These are phyloP conservation scores for Microcebus jonahi DNA, from an alignment of 2,113 vertebrate genomes.

Conservation along the genomic window DNA sequence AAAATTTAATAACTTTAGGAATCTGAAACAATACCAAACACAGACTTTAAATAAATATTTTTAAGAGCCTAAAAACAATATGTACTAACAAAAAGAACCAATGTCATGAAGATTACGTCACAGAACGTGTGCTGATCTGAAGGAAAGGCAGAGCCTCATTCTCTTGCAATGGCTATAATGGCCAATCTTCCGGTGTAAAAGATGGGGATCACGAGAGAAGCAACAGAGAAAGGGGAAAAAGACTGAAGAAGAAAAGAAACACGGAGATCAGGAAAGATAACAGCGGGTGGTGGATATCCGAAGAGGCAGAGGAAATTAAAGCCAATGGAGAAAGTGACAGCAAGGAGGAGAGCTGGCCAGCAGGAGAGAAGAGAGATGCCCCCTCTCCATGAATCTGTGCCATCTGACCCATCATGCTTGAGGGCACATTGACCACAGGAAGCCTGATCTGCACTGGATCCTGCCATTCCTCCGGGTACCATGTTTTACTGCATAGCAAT, in stretches of 20 bases:
- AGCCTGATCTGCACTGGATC: not conserved
- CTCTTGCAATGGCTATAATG: not conserved
- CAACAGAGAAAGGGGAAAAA: not conserved
- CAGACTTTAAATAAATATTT: not conserved
- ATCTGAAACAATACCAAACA: slow-evolving; percentile 32
- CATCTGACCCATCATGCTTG: not conserved
- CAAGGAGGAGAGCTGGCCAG: not conserved
- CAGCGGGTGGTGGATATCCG: not conserved
- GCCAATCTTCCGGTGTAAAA: not conserved
- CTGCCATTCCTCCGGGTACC: not conserved
- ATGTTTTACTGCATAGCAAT: accelerated
- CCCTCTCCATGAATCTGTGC: not conserved
- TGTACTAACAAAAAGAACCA: not conserved
- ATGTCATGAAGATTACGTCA: not conserved
- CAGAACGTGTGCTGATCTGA: not conserved
- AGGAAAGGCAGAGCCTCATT: not conserved
- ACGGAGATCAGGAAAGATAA: not conserved
- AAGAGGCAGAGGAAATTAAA: slow-evolving; percentile 19
- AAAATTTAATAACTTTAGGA: slow-evolving; percentile 51
- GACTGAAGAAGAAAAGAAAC: not conserved
- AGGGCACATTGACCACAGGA: accelerated
- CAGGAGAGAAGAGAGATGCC: not conserved
- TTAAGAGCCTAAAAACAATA: not conserved
- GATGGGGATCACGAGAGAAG: not conserved
- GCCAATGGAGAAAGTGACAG: not conserved